Evolutionary conservation across 2,888 invertebrate genomes (phyloP).

Genomic region (Alitta virens): DNA sequence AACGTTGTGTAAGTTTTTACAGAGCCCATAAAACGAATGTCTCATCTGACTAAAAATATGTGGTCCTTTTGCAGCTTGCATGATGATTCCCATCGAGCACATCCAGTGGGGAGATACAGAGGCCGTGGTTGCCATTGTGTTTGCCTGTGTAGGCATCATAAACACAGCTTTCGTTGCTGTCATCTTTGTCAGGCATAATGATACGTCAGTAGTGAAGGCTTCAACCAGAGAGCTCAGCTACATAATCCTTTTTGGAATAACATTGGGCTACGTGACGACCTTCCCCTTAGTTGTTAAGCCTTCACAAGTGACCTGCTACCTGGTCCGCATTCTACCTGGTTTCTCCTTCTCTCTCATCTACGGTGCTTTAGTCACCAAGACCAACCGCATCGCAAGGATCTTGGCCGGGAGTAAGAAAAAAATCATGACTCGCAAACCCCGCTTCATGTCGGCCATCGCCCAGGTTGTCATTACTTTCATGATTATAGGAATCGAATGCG

Average conservation of each 20-base stretch:
- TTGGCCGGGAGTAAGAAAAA: conserved; percentile 95
- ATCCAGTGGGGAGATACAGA: conserved; percentile 66
- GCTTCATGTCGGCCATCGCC: conserved; percentile 69
- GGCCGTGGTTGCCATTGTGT: conserved; percentile 66
- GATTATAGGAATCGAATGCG: conserved; percentile 83
- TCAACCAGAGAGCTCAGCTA: conserved; percentile 76
- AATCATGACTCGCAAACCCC: conserved; percentile 82
- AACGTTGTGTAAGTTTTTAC: too few relatives aligned
- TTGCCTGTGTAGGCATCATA: conserved; percentile 81
- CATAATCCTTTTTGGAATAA: conserved; percentile 69
- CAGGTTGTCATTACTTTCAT: conserved; percentile 76
- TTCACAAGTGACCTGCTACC: conserved; percentile 76
- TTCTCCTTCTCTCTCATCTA: conserved; percentile 97
- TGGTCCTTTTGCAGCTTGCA: conserved; percentile 64
- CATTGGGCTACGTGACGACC: conserved; percentile 64
- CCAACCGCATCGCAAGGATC: conserved; percentile 93
- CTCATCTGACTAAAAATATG: too few relatives aligned
- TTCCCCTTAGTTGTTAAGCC: conserved; percentile 83
- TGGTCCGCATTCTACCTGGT: conserved; percentile 88
- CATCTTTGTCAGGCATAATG: conserved; percentile 81
- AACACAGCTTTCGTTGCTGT: conserved; percentile 74
- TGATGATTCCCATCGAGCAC: conserved; percentile 65
- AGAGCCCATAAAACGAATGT: too few relatives aligned
- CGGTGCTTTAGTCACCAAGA: conserved; percentile 93
- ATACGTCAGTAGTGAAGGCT: conserved; percentile 95